Evolutionary conservation across 2,797 vertebrate genomes (phyloP), one percentile per base, ranked within the genome.

Genomic region (Ciconia nigra): DNA sequence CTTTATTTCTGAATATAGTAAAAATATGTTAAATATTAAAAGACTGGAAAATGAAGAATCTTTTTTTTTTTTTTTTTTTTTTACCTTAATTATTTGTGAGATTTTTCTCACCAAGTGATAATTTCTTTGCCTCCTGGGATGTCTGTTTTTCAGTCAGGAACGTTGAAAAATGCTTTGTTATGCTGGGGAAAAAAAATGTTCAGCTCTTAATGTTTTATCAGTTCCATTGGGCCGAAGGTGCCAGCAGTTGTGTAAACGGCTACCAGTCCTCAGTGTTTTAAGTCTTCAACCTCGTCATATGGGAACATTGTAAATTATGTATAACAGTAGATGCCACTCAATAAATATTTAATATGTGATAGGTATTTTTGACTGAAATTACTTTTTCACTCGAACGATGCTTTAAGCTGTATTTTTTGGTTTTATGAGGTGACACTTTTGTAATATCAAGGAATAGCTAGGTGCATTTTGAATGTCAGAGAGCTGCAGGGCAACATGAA

Each of bases 341-440:
- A 46, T 97, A 97, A 97, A 96, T 96, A 96, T 95, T 95, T 97
- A 95, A 91, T 94, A 90, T 13, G 8, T 91, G 86, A 88, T 96
- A 97, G 90, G 77, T 96, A 89, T 96, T 98, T 98, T 98, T 93
- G 76, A 88, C 87, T 95, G 92, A 97, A 97, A 96, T 97, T 89
- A 95, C 88, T 96, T 98, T 96, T 96, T 96, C 65, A 81, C 76
- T 97, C 22, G 25, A 96, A 74, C 70, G 86, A 24, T 97, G 93
- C 97, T 97, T 98, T 96, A 97, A 97, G 71, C 70, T 88, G 58
- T 92, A 15, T 28, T 91, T 97, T 97, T 95, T 92, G 54, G 62
- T 65, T 96, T 98, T 96, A 96, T 93, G 84, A 92, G 80, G 71
- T 97, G 94, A 91, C 80, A 82, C 80, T 94, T 96, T 92, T 90